Evolutionary conservation across 2,888 invertebrate genomes (phyloP), one percentile per base, ranked within the genome.

Genomic region (Bombyx huttoni): DNA sequence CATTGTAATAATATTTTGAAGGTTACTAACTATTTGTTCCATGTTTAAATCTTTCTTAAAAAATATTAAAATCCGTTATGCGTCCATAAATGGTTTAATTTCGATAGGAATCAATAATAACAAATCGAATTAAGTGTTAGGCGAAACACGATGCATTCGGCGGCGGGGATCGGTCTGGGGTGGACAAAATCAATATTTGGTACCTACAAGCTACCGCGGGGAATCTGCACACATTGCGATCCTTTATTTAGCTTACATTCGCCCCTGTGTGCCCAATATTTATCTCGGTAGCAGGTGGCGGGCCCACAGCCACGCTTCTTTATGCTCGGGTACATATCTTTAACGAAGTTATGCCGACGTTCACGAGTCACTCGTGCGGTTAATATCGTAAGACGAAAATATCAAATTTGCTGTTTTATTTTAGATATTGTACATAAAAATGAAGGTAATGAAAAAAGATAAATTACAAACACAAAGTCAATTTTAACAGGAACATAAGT

Each of bases 131-230:
- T 75, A 78, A 75, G 67, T 68, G 61, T 68, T 68, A 71, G 65
- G 67, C 65, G 68, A 64, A 65, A 66, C 62, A 65, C 68, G 68
- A 68, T 78, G 78, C 78, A 81, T 78, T 80, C 72, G 73, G 73
- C 68, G 73, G 69, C 40, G 40, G 70, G 64, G 71, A 69, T 67
- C 70, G 79, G 74, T 75, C 76, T 76, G 85, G 86, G 86, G 87
- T 82, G 87, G 80, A 84, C 82, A 86, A 87, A 87, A 88, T 88
- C 87, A 84, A 88, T 88, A 87, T 77, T 81, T 75, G 72, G 70
- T 73, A 75, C 77, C 79, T 75, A 75, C 75, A 77, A 81, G 78
- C 77, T 75, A 81, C 77, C 76, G 63, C 64, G 73, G 66, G 70
- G 73, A 70, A 76, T 83, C 70, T 78, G 81, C 83, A 83, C 85